phyloP scores from a whole-genome alignment of 2,888 invertebrate genomes.

The Lasioglossum oenotherae region DNA sequence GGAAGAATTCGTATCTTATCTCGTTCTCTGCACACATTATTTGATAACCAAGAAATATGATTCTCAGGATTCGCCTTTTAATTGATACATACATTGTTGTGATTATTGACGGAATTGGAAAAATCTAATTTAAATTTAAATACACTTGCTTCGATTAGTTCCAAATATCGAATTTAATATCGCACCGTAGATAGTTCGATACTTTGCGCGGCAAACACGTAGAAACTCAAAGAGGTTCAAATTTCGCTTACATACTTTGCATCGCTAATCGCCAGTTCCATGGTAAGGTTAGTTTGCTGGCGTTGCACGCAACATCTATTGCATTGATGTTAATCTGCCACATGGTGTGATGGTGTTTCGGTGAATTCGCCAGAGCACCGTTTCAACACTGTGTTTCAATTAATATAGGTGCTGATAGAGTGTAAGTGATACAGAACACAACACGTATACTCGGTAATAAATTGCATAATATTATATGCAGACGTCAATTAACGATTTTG shows the following conservation, averaged over 20 bases:
- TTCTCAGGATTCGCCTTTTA: neutral
- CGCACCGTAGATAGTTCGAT: slow-evolving; percentile 16
- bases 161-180: slow-evolving; percentile 27
- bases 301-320: neutral
- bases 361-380: neutral
- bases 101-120: neutral
- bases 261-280: neutral
- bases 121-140: neutral
- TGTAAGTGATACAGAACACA: neutral
- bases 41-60: neutral
- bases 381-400: neutral
- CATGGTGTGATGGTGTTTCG: slow-evolving; percentile 2
- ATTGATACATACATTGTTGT: neutral
- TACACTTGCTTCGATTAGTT: neutral
- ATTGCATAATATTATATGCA: neutral
- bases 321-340: neutral
- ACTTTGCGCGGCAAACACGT: slow-evolving; percentile 37
- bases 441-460: neutral
- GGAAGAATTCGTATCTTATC: neutral
- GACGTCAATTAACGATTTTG: neutral
- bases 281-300: slow-evolving; percentile 32
- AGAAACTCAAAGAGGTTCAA: slow-evolving; percentile 5
- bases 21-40: neutral
- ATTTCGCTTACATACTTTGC: neutral
- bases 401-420: neutral